Conservation (phyloP, 2,888 invertebrate species). For the Sinodicranocentrus sp. region DNA sequence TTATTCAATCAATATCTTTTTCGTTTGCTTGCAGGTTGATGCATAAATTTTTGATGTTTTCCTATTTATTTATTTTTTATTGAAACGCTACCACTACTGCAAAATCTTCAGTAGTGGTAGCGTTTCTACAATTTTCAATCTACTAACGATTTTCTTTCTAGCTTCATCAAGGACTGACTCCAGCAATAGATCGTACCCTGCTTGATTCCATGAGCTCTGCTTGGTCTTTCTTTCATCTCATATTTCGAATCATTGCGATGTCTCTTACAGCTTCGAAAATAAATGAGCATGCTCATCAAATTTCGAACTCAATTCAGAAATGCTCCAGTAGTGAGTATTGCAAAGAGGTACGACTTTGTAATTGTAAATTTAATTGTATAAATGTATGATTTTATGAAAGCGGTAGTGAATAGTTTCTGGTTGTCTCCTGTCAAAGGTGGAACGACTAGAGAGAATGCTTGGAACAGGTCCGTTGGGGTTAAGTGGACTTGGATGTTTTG, state of each 20-base stretch:
- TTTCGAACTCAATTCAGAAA: slow-evolving; percentile 65
- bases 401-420: too few relatives aligned
- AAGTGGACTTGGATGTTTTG: slow-evolving; percentile 71
- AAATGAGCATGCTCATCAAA: slow-evolving; percentile 72
- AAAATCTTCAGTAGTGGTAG: not conserved
- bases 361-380: too few relatives aligned
- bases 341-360: slow-evolving; percentile 62
- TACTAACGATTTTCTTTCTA: slow-evolving; percentile 19
- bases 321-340: slow-evolving; percentile 70
- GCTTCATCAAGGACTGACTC: slow-evolving; percentile 72
- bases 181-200: slow-evolving; percentile 27
- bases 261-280: slow-evolving; percentile 69
- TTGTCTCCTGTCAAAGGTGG: too few relatives aligned
- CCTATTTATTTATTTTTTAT: too few relatives aligned
- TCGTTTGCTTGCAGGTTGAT: slow-evolving; percentile 69
- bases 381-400: too few relatives aligned
- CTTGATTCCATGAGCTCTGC: slow-evolving; percentile 48
- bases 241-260: slow-evolving; percentile 59
- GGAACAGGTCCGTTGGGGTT: slow-evolving; percentile 68
- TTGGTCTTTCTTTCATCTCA: slow-evolving; percentile 59
- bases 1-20: slow-evolving; percentile 68
- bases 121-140: not conserved
- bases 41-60: not conserved
- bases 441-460: slow-evolving; percentile 71
- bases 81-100: too few relatives aligned